A percentile compares a stretch with the other conserved stretches of the same genome.
phyloP scores from a whole-genome alignment of 2,797 vertebrate species.

The Coregonus suidteri region DNA sequence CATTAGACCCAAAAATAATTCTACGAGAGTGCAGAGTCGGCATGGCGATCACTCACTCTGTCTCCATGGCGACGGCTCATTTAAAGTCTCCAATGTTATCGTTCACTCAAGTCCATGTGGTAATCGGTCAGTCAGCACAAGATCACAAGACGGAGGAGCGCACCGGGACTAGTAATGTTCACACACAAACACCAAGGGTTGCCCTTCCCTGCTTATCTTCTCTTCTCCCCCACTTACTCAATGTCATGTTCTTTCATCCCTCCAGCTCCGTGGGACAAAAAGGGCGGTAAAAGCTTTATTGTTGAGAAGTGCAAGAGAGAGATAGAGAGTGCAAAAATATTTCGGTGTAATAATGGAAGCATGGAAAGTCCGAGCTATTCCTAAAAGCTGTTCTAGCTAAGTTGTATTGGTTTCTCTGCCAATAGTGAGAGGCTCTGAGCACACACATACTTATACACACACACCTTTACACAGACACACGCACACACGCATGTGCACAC shows the following conservation, averaged over 20 bases:
- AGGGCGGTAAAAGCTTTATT: too few species aligned
- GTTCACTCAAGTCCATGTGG: slow-evolving; percentile 23
- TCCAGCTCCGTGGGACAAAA: slow-evolving; percentile 12
- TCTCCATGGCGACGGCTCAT: slow-evolving; percentile 45
- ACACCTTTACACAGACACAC: slow-evolving; percentile 29
- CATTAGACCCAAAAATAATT: slow-evolving; percentile 62
- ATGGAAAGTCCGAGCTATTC: background rate
- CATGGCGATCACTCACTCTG: slow-evolving; percentile 59
- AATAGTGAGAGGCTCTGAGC: background rate
- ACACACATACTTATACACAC: background rate
- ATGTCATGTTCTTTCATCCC: slow-evolving; percentile 34
- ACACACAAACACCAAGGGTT: slow-evolving; percentile 24
- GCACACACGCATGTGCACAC: slow-evolving; percentile 17
- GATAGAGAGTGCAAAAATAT: background rate
- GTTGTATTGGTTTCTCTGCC: slow-evolving; percentile 14
- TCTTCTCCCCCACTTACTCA: slow-evolving; percentile 29
- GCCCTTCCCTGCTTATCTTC: slow-evolving; percentile 22
- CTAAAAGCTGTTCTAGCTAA: background rate
- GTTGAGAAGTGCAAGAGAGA: background rate
- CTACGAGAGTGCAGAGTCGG: slow-evolving; percentile 43
- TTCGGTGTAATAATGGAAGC: background rate
- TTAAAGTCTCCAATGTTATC: slow-evolving; percentile 35
- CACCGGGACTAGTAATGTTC: background rate
- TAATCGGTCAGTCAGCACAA: slow-evolving; percentile 29
- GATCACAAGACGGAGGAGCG: slow-evolving; percentile 23